Base-by-base conservation (phyloP, 2,113 vertebrate species). In the Sebastes fasciatus region DNA sequence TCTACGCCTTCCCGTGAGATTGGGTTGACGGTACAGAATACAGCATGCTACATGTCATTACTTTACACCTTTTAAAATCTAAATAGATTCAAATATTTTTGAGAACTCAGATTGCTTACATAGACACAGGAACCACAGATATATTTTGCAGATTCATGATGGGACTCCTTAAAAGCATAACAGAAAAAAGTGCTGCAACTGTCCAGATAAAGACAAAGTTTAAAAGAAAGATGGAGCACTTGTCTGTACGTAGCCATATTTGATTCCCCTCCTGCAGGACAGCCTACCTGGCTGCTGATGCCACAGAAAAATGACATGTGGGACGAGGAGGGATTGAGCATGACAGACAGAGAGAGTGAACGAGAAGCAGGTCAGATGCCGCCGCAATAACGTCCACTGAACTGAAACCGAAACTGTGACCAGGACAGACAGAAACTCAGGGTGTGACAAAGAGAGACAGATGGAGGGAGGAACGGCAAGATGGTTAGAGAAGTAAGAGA, bases 281-380 rank as follows among this genome's bases (percentile, higher is more conserved):
- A 13, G 46, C 10, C 8, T 26, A 14, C 52, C 67, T 72, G 65
- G 85, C 52, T 80, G 77, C 69, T 88, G 74, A 85, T 48, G 0
- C 17, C 12, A 68, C 70, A 69, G 10, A 76, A 69, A 67, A 49
- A 43, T 46, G 34, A 58, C 58, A 21, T 0, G 43, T 17, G 26
- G 26, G 17, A 19, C 34, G 16, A 45, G 40, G 54, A 45, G 19
- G 54, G 67, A 4, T 45, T 64, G 60, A 77, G 70, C 58, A 66
- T 85, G 46, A 85, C 58, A 78, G 42, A 23, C 10, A 23, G 65
- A 2, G 3, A 45, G 77, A 14, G 79, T 55, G 78, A 76, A 67
- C 13, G 74, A 77, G 58, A 65, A 85, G 64, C 84, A 75, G 83
- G 83, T 89, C 79, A 68, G 40, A 51, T 72, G 80, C 79, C 62